Conservation (phyloP, 2,113 vertebrate species). For the Burhinus bistriatus region DNA sequence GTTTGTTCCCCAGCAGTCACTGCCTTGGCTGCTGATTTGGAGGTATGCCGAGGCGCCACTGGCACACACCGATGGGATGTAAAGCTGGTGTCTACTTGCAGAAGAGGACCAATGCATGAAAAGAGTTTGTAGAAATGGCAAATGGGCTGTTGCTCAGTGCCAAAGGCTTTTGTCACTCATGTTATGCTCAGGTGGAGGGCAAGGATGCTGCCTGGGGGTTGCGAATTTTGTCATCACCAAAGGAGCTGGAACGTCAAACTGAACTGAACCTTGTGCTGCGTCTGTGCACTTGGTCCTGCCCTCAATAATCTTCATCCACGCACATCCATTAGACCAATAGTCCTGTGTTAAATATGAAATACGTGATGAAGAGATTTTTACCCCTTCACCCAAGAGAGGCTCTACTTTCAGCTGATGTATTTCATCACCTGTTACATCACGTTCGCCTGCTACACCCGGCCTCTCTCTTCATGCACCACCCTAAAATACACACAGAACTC, state of each 20-base stretch:
- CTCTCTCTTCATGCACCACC: neutral
- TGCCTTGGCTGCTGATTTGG: neutral
- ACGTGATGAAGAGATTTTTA: neutral
- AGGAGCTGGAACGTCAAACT: neutral
- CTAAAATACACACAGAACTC: neutral
- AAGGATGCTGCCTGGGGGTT: neutral
- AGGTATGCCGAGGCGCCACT: fast-evolving
- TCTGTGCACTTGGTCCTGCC: neutral
- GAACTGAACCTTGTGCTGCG: neutral
- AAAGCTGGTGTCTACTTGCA: neutral
- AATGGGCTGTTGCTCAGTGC: neutral
- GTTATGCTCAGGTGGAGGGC: neutral
- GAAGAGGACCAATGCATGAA: neutral
- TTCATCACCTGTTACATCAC: neutral
- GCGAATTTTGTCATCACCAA: neutral
- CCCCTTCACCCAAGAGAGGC: neutral
- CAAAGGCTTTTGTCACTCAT: neutral
- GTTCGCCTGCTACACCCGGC: neutral
- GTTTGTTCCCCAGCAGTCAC: neutral
- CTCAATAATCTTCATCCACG: neutral
- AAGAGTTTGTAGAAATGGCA: neutral
- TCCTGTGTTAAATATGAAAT: neutral
- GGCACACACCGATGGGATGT: no score
- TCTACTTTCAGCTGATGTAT: neutral
- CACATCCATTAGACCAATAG: neutral